phyloP scores from a whole-genome alignment of 2,888 invertebrate species.

The Nephrocerus scutellatus region DNA sequence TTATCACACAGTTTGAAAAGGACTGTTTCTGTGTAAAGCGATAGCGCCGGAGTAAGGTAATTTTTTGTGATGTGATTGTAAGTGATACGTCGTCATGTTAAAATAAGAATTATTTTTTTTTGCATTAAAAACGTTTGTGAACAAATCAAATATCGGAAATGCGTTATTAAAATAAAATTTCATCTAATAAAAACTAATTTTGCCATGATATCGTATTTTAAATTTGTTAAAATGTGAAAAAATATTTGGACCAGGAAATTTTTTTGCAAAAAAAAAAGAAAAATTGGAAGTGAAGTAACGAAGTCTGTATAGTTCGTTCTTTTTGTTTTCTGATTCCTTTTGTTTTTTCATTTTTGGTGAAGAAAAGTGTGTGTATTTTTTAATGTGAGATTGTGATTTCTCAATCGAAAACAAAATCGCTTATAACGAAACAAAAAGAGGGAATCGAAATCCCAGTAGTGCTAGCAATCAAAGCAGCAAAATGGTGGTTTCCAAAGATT shows the following conservation, averaged over 20 bases:
- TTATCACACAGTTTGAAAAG: slow-evolving; percentile 20
- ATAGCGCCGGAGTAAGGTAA: slow-evolving; percentile 27
- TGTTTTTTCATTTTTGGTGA: too few species aligned
- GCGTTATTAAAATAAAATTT: too few species aligned
- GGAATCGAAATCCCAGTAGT: not conserved
- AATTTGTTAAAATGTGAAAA: too few species aligned
- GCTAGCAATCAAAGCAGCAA: slow-evolving; percentile 20
- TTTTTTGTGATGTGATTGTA: slow-evolving; percentile 23
- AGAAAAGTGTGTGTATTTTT: too few species aligned
- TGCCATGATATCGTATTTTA: too few species aligned
- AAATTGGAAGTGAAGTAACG: slow-evolving; percentile 18
- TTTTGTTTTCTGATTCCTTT: too few species aligned
- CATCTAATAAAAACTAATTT: too few species aligned
- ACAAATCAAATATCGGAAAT: too few species aligned
- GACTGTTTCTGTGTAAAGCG: slow-evolving; percentile 19
- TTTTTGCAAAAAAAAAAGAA: slow-evolving; percentile 35
- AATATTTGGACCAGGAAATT: too few species aligned
- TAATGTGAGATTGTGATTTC: too few species aligned
- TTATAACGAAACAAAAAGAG: slow-evolving; percentile 14
- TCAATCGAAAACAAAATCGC: slow-evolving; percentile 8
- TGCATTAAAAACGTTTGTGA: slow-evolving; percentile 20
- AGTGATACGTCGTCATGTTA: slow-evolving; percentile 25
- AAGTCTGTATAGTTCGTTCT: too few species aligned
- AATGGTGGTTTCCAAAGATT: slow-evolving; percentile 48
- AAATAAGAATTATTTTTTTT: slow-evolving; percentile 15